A percentile compares a stretch with the other conserved stretches of the same genome.
These are phyloP conservation scores for Lepidochitona cinerea DNA, from an alignment of 2,888 invertebrate genomes.

Conservation along the genomic window DNA sequence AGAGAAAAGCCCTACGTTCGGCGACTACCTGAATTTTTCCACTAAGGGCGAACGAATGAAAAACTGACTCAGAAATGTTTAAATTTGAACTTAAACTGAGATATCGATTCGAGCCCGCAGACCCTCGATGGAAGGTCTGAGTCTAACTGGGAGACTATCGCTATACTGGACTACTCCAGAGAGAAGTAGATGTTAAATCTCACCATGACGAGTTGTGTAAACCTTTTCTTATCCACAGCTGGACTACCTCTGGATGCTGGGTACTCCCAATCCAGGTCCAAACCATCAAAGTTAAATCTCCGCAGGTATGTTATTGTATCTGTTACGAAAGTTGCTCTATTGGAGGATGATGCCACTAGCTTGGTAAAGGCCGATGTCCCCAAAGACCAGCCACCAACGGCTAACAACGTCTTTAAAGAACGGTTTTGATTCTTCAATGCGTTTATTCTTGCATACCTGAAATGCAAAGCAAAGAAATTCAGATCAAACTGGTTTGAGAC, in stretches of 20 bases:
- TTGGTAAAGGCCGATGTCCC: constrained; percentile 17
- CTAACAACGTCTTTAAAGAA: constrained; percentile 43
- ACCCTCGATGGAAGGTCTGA: too few relatives aligned
- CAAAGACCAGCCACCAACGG: constrained; percentile 50
- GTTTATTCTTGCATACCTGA: constrained; percentile 45
- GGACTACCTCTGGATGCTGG: constrained; percentile 74
- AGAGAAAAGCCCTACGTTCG: too few relatives aligned
- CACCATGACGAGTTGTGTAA: constrained; percentile 51
- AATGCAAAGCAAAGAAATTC: too few relatives aligned
- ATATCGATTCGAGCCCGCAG: too few relatives aligned
- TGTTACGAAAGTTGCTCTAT: constrained; percentile 5
- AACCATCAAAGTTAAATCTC: constrained; percentile 81
- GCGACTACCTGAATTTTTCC: too few relatives aligned
- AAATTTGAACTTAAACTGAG: too few relatives aligned
- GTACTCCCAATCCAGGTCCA: constrained; percentile 95
- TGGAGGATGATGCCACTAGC: neutral
- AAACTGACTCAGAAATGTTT: too few relatives aligned
- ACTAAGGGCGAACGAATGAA: too few relatives aligned
- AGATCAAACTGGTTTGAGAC: too few relatives aligned
- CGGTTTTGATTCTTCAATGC: constrained; percentile 43
- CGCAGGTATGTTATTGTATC: constrained; percentile 35
- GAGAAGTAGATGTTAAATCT: too few relatives aligned
- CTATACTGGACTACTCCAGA: too few relatives aligned
- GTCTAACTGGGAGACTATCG: too few relatives aligned
- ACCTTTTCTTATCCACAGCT: constrained; percentile 55